phyloP scores from a whole-genome alignment of 2,888 invertebrate genomes.

The Microplitis deprimator region DNA sequence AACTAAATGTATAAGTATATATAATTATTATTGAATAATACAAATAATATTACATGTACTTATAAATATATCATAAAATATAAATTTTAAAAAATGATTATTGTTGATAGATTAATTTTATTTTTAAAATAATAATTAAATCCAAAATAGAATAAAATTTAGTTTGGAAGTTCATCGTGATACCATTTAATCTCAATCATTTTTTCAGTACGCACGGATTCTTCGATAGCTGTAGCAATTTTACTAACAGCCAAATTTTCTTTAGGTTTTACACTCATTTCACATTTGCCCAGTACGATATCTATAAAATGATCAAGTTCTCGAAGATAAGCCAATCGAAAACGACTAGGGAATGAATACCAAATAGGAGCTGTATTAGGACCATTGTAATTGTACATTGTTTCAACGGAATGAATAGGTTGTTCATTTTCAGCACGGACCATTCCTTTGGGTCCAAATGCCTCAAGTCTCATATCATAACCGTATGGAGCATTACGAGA shows the following conservation, averaged over 20 bases:
- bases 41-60: no score
- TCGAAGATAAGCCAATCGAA: slow-evolving; percentile 72
- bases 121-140: no score
- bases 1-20: not conserved
- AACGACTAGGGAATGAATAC: slow-evolving; percentile 78
- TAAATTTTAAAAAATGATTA: no score
- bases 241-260: slow-evolving; percentile 75
- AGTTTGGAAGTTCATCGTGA: slow-evolving; percentile 69
- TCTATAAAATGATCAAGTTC: slow-evolving; percentile 78
- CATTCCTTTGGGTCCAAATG: slow-evolving; percentile 76
- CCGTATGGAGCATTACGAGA: slow-evolving; percentile 78
- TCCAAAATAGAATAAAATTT: not conserved
- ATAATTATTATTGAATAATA: not conserved
- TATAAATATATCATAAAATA: not conserved
- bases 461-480: slow-evolving; percentile 81
- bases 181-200: slow-evolving; percentile 74
- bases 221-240: slow-evolving; percentile 75
- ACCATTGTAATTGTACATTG: slow-evolving; percentile 70
- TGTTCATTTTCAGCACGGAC: slow-evolving; percentile 75
- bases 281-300: slow-evolving; percentile 72
- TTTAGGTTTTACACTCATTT: slow-evolving; percentile 71
- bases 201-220: slow-evolving; percentile 74
- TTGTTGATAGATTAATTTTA: no score
- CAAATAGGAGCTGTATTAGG: slow-evolving; percentile 73
- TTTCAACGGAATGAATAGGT: slow-evolving; percentile 72